phyloP scores from a whole-genome alignment of 2,797 vertebrate genomes.

The Mormyrops boulengeri region DNA sequence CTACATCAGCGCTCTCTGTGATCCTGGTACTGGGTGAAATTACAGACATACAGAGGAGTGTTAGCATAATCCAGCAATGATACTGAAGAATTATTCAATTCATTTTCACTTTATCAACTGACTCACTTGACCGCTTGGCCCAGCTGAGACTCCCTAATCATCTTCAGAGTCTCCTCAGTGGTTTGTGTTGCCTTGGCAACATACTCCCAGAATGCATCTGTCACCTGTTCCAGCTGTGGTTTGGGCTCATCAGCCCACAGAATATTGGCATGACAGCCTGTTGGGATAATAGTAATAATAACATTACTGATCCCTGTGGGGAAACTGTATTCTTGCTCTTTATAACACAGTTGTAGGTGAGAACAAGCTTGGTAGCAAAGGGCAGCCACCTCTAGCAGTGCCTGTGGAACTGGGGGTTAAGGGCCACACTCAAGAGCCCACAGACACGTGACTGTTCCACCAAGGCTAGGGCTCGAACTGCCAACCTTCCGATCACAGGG shows the following conservation, averaged over 20 bases:
- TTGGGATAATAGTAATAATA: constrained; percentile 52
- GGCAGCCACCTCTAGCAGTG: neutral
- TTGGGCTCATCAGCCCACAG: constrained; percentile 32
- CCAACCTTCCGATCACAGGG: neutral
- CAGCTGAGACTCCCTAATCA: constrained; percentile 51
- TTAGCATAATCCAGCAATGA: neutral
- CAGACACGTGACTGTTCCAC: neutral
- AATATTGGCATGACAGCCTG: constrained; percentile 49
- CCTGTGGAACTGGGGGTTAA: neutral
- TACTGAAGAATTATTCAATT: neutral
- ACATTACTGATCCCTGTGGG: constrained; percentile 51
- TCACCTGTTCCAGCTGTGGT: constrained; percentile 50
- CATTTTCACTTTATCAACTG: neutral
- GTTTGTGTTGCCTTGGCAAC: too few relatives aligned
- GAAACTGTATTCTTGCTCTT: constrained; percentile 23
- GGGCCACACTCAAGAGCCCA: neutral
- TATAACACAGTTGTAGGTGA: constrained; percentile 21
- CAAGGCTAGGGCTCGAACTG: neutral
- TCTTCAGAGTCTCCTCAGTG: too few relatives aligned
- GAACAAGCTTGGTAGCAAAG: neutral
- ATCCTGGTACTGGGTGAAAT: constrained; percentile 45
- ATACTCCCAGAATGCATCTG: constrained; percentile 64
- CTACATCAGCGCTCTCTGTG: constrained; percentile 39
- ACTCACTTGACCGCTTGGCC: constrained; percentile 65
- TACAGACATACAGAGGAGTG: neutral